A percentile compares a stretch with the other conserved stretches of the same genome.
phyloP scores from a whole-genome alignment of 1,140 invertebrate genomes.

The Lepidotrigona ventralis region DNA sequence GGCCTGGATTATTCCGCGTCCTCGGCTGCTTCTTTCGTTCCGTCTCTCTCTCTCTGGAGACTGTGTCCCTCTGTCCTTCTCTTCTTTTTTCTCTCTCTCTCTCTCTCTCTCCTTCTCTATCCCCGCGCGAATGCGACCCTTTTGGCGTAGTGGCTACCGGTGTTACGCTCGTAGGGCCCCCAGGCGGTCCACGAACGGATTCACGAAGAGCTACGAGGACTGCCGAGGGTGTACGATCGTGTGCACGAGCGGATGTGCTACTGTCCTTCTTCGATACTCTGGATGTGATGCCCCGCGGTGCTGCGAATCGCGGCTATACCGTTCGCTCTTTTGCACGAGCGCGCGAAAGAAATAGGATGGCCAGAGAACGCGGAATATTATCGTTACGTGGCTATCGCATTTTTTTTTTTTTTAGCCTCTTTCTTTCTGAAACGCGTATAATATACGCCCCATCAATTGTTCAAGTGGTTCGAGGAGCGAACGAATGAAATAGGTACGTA shows the following conservation, averaged over 20 bases:
- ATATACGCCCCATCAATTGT: background rate
- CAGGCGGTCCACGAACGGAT: slow-evolving; percentile 64
- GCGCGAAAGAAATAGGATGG: slow-evolving; percentile 23
- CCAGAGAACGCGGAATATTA: slow-evolving; percentile 23
- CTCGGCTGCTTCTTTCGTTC: slow-evolving; percentile 37
- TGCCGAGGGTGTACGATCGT: slow-evolving; percentile 63
- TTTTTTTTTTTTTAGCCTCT: background rate
- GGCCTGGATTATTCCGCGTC: slow-evolving; percentile 49
- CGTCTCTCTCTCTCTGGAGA: slow-evolving; percentile 2
- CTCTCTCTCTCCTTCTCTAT: slow-evolving; percentile 23
- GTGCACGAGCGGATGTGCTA: slow-evolving; percentile 52
- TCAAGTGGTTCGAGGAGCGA: background rate
- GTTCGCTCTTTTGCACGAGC: slow-evolving; percentile 3
- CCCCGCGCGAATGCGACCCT: slow-evolving; percentile 60
- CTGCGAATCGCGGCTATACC: slow-evolving; percentile 33
- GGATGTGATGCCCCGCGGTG: slow-evolving; percentile 54
- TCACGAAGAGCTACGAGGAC: slow-evolving; percentile 66
- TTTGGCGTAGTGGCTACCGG: slow-evolving; percentile 78
- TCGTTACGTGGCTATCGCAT: slow-evolving; percentile 13
- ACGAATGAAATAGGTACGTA: background rate
- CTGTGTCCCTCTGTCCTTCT: slow-evolving; percentile 15
- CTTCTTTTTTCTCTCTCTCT: slow-evolving; percentile 34
- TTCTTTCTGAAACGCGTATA: background rate
- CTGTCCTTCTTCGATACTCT: slow-evolving; percentile 57
- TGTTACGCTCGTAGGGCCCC: slow-evolving; percentile 78